A percentile compares a stretch with the other conserved stretches of the same genome.
Evolutionary conservation across 2,797 vertebrate genomes (phyloP).

Genomic region (Platyrinchus mystaceus): DNA sequence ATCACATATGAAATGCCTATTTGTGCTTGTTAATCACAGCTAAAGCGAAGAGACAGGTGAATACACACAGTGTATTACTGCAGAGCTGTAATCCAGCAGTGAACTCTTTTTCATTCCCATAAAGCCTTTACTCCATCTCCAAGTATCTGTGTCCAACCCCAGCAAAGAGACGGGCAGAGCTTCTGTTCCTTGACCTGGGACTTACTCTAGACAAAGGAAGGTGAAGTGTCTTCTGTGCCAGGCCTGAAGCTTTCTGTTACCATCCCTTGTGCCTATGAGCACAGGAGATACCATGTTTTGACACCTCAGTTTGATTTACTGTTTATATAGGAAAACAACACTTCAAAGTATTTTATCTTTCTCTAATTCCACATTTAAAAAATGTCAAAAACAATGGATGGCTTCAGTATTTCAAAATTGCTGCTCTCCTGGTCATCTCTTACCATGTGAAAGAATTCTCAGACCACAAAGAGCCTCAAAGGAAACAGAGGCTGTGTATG

Average conservation of each 20-base stretch:
- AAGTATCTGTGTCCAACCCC: background rate
- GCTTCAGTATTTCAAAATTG: background rate
- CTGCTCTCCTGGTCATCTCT: background rate
- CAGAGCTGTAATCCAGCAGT: background rate
- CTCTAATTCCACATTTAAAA: background rate
- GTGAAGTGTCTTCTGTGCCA: background rate
- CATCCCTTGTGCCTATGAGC: background rate
- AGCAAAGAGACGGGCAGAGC: background rate
- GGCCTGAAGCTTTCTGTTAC: background rate
- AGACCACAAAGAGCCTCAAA: background rate
- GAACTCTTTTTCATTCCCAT: background rate
- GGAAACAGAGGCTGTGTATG: background rate
- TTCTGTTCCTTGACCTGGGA: background rate
- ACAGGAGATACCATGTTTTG: background rate
- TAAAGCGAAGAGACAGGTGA: background rate
- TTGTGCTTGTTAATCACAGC: background rate
- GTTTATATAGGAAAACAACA: background rate
- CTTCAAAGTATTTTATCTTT: background rate
- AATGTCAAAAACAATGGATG: background rate
- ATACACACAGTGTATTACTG: background rate
- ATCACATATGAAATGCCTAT: background rate
- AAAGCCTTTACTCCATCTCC: background rate
- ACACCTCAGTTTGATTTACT: background rate
- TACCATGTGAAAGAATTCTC: background rate
- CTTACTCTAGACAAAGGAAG: background rate